phyloP scores from a whole-genome alignment of 1,140 invertebrate genomes.

The Onthophagus taurus region DNA sequence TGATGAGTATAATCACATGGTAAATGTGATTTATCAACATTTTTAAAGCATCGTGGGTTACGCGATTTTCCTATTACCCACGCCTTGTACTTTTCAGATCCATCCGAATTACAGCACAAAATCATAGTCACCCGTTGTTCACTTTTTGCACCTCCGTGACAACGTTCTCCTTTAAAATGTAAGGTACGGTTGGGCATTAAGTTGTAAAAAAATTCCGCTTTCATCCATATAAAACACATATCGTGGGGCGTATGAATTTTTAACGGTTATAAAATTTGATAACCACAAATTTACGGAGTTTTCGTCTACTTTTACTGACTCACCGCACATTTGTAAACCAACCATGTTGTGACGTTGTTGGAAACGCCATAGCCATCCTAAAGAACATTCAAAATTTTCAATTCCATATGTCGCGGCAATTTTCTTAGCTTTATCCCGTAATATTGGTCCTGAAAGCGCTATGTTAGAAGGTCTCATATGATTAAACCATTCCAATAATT shows the following conservation, averaged over 20 bases:
- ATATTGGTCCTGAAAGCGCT: not conserved
- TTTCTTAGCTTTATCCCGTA: conserved; percentile 2
- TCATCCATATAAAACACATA: no score
- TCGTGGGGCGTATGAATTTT: not conserved
- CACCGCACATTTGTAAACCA: not conserved
- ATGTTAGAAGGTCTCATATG: not conserved
- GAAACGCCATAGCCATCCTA: not conserved
- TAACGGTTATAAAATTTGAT: not conserved
- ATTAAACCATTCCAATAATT: not conserved
- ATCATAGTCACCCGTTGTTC: not conserved
- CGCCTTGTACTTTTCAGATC: not conserved
- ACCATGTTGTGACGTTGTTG: not conserved
- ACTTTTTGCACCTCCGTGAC: not conserved
- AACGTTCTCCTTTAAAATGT: not conserved
- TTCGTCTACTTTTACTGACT: conserved; percentile 1
- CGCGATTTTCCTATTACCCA: not conserved
- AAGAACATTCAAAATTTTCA: not conserved
- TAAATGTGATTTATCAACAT: not conserved
- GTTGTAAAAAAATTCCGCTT: not conserved
- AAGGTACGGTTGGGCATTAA: not conserved
- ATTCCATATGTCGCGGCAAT: conserved; percentile 1
- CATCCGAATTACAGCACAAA: not conserved
- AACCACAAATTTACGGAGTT: not conserved
- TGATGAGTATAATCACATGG: no score
- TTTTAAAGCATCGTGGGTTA: not conserved